A percentile compares a stretch with the other conserved stretches of the same genome.
Conservation (phyloP, 2,888 invertebrate species). For the Sinelater perroti region DNA sequence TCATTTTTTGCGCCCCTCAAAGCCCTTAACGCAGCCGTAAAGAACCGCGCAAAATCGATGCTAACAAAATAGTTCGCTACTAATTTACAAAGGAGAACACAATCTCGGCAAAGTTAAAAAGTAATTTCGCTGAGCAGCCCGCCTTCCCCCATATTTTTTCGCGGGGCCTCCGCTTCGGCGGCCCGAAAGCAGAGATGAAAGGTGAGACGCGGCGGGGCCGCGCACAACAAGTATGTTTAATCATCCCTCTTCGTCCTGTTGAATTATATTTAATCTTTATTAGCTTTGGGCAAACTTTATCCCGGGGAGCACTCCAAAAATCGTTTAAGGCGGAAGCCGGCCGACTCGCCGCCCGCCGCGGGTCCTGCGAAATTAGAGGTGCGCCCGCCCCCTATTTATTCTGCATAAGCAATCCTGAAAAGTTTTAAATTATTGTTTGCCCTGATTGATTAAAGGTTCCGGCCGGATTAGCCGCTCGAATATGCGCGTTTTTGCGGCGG, state of each 20-base stretch:
- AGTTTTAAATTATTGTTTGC: not conserved
- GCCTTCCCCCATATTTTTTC: slow-evolving; percentile 20
- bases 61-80: slow-evolving; percentile 25
- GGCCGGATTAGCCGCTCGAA: too few species aligned
- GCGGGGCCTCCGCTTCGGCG: not conserved
- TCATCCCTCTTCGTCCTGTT: slow-evolving; percentile 25
- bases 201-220: not conserved
- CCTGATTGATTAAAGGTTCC: too few species aligned
- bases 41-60: slow-evolving; percentile 18
- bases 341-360: too few species aligned
- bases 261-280: slow-evolving; percentile 29
- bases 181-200: not conserved
- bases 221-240: slow-evolving; percentile 21
- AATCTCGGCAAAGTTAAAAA: slow-evolving; percentile 22
- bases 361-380: slow-evolving; percentile 8
- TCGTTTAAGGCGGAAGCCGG: slow-evolving; percentile 18
- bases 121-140: slow-evolving; percentile 24
- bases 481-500: too few species aligned
- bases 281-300: slow-evolving; percentile 29
- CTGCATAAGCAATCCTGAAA: not conserved
- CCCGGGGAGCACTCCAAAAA: slow-evolving; percentile 20
- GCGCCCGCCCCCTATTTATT: not conserved
- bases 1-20: too few species aligned
- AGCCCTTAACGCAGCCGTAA: not conserved
- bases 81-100: slow-evolving; percentile 26